A percentile compares a stretch with the other conserved stretches of the same genome.
Evolutionary conservation across 2,888 invertebrate species (phyloP).

Genomic region (Falcaria lacertinaria): DNA sequence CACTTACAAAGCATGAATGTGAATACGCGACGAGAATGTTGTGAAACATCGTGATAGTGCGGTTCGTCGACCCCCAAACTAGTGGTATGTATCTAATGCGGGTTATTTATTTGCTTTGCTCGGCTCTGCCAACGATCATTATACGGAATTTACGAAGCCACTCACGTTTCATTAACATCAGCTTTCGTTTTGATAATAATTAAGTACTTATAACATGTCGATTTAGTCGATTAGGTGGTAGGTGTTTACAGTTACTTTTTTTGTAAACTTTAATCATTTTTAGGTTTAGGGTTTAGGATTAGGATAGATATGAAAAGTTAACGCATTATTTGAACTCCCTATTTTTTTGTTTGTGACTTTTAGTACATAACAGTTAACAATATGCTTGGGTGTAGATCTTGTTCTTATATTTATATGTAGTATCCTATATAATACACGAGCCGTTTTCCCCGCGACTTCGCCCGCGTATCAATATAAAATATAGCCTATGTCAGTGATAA

Average conservation of each 20-base stretch:
- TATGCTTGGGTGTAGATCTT: too few species aligned
- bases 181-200: conserved; percentile 1
- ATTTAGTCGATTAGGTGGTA: neutral
- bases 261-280: too few species aligned
- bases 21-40: neutral
- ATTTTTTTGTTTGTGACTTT: too few species aligned
- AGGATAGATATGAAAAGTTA: too few species aligned
- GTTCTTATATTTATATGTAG: too few species aligned
- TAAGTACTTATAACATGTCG: neutral
- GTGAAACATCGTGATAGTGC: neutral
- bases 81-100: conserved; percentile 18
- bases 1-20: neutral
- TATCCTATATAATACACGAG: too few species aligned
- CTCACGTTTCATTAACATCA: conserved; percentile 1
- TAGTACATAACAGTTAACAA: too few species aligned
- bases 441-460: too few species aligned
- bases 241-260: neutral
- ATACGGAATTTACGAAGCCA: neutral
- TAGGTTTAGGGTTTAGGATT: too few species aligned
- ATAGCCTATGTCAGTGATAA: too few species aligned
- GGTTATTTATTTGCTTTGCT: conserved; percentile 25
- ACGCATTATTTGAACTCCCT: too few species aligned
- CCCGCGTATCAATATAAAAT: too few species aligned
- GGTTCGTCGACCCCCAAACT: conserved; percentile 20
- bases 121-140: neutral